Percentiles rank a stretch among this genome's conserved stretches.
Evolutionary conservation across 1,140 invertebrate genomes (phyloP).

Genomic region (Melanaphis sacchari): DNA sequence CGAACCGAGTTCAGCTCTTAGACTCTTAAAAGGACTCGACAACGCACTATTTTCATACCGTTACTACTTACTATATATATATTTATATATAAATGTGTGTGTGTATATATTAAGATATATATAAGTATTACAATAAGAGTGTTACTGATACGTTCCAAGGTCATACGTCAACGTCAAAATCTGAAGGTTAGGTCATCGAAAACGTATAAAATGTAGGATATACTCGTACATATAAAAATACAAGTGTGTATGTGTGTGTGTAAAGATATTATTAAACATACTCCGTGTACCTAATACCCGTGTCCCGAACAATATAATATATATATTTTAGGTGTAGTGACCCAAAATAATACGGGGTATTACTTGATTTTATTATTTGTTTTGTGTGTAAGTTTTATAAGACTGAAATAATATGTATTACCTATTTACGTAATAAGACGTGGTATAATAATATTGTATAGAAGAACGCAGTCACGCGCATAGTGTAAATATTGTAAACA

Average conservation of each 20-base stretch:
- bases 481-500: not conserved
- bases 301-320: not conserved
- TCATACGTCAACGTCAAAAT: slow-evolving; percentile 7
- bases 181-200: not conserved
- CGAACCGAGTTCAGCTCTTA: not conserved
- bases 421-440: not conserved
- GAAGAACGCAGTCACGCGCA: not conserved
- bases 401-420: not conserved
- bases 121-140: not conserved
- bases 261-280: slow-evolving; percentile 4
- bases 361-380: slow-evolving; percentile 9
- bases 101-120: not conserved
- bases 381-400: not conserved
- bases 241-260: not conserved
- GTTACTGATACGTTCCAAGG: slow-evolving; percentile 9
- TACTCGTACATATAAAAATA: not conserved
- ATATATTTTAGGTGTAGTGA: not conserved
- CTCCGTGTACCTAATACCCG: not conserved
- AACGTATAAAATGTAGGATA: not conserved
- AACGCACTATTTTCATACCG: slow-evolving; percentile 11
- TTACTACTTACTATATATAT: not conserved
- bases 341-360: not conserved
- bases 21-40: not conserved
- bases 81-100: too few species aligned
- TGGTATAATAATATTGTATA: not conserved